Evolutionary conservation across 1,140 invertebrate genomes (phyloP).

Genomic region (Drosophila tsacasi): DNA sequence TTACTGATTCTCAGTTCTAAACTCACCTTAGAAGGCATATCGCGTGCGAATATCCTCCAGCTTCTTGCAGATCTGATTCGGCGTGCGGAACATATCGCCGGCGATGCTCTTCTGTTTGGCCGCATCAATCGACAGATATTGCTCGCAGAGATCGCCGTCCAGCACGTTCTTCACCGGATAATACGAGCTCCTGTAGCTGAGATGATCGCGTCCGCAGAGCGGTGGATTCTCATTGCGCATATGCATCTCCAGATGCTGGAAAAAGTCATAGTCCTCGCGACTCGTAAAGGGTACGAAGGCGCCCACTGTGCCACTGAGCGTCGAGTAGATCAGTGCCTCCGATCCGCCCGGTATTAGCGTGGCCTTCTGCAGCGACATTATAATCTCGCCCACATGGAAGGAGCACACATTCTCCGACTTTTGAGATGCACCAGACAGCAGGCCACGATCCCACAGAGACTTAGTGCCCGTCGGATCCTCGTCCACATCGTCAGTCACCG

Average conservation of each 20-base stretch:
- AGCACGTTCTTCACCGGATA: constrained; percentile 99
- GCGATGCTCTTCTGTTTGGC: constrained; percentile 98
- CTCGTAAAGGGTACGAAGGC: constrained; percentile 99
- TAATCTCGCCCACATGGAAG: constrained; percentile 98
- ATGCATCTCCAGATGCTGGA: constrained; percentile 99
- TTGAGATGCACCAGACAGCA: constrained; percentile 98
- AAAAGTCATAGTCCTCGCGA: constrained; percentile 99
- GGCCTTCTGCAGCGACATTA: constrained; percentile 96
- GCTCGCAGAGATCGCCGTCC: constrained; percentile 99
- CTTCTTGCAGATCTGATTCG: constrained; percentile 98
- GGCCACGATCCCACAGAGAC: constrained; percentile 98
- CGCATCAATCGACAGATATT: constrained; percentile 98
- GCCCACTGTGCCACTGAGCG: constrained; percentile 97
- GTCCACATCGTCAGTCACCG: constrained; percentile 98
- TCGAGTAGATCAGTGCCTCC: constrained; percentile 98
- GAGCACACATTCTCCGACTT: constrained; percentile 97
- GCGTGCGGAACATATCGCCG: constrained; percentile 96
- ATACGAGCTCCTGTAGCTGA: constrained; percentile 98
- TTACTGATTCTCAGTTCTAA: not conserved
- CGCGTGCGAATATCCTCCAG: constrained; percentile 97
- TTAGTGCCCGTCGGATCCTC: constrained; percentile 99
- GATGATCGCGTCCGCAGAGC: constrained; percentile 98
- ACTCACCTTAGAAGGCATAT: constrained; percentile 94
- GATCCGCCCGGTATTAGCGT: constrained; percentile 98
- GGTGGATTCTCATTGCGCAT: constrained; percentile 99